Base-by-base conservation (phyloP, 2,888 invertebrate species). In the Microlaimidae sp. region DNA sequence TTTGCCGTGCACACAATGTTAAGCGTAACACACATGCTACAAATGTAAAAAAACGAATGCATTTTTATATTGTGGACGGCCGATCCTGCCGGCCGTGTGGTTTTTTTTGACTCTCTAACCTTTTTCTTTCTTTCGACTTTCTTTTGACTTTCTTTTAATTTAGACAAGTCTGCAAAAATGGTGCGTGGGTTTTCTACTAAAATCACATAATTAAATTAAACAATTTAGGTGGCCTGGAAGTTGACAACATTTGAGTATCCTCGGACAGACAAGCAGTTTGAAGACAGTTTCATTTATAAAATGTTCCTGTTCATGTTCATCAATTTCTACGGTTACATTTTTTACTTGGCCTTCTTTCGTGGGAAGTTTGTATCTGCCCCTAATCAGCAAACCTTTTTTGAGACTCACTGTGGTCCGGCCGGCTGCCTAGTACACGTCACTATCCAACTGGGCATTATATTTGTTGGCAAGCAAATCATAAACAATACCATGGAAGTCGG, bases 281-380 rank as follows among this genome's bases (percentile, higher is more conserved):
- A 90, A 70, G 87, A 89, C 72, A 86, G 86, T 0, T 74, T 89
- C 49, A 89, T 89, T 0, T 76, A 90, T 41, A 92, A 92, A 74
- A 85, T 90, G 66, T 90, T 88, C 70, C 74, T 88, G 0, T 76
- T 92, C 13, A 87, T 90, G 73, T 90, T 90, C 73, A 85, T 90
- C 49, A 90, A 92, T 73, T 89, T 87, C 71, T 90, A 90, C 74
- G 83, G 88, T n/a, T 87, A 88, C 3, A 86, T 90, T 69, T 85
- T 90, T 75, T 90, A 90, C 70, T 88, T 90, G 61, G 92, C 92
- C 0, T 93, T 93, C 71, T 89, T 92, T 4, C 50, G 50, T 4
- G 32, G 50, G 5, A 10, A 47, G 47, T 47, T 47, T 7, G 10
- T 17, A 10, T 19, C 47, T 10, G 17, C 47, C 7, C 47, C 47